A percentile compares a stretch with the other conserved stretches of the same genome.
These are phyloP conservation scores for Epirrhoe alternata DNA, from an alignment of 2,888 invertebrate species.

Conservation along the genomic window DNA sequence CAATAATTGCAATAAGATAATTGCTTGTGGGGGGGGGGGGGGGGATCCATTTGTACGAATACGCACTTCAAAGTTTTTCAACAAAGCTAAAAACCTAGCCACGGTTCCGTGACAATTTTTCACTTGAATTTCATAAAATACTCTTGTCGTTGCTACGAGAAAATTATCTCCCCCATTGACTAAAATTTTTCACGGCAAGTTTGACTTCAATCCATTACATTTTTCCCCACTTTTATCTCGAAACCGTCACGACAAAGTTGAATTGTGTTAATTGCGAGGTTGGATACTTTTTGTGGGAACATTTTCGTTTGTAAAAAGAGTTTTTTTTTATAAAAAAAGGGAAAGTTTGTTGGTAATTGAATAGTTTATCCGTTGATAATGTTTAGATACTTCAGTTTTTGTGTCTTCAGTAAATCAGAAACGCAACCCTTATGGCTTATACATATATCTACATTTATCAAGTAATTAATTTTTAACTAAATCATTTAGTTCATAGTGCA, in stretches of 20 bases:
- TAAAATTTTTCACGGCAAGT: slow-evolving; percentile 81
- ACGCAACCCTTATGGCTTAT: too few relatives aligned
- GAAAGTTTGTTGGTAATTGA: slow-evolving; percentile 46
- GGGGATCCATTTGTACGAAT: background rate
- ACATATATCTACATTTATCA: too few relatives aligned
- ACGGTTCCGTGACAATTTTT: slow-evolving; percentile 63
- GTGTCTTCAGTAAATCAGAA: slow-evolving; percentile 15
- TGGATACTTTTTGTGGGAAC: slow-evolving; percentile 65
- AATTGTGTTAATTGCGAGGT: slow-evolving; percentile 76
- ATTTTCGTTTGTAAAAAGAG: slow-evolving; percentile 56
- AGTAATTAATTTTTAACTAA: too few relatives aligned
- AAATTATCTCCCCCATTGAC: slow-evolving; percentile 83
- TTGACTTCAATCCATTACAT: slow-evolving; percentile 82
- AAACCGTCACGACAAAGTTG: slow-evolving; percentile 70
- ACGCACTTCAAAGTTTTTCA: slow-evolving; percentile 4
- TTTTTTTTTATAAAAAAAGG: slow-evolving; percentile 47
- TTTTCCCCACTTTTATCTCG: slow-evolving; percentile 75
- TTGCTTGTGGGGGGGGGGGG: too few relatives aligned
- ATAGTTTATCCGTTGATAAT: slow-evolving; percentile 50
- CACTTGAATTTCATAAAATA: slow-evolving; percentile 76
- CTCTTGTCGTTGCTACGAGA: slow-evolving; percentile 66
- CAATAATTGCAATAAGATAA: too few relatives aligned
- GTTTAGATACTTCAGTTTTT: slow-evolving; percentile 36
- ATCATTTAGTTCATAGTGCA: too few relatives aligned
- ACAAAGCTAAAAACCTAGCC: slow-evolving; percentile 34